Evolutionary conservation across 2,888 invertebrate species (phyloP), one percentile per base, ranked within the genome.

Genomic region (Andrena flavipes): DNA sequence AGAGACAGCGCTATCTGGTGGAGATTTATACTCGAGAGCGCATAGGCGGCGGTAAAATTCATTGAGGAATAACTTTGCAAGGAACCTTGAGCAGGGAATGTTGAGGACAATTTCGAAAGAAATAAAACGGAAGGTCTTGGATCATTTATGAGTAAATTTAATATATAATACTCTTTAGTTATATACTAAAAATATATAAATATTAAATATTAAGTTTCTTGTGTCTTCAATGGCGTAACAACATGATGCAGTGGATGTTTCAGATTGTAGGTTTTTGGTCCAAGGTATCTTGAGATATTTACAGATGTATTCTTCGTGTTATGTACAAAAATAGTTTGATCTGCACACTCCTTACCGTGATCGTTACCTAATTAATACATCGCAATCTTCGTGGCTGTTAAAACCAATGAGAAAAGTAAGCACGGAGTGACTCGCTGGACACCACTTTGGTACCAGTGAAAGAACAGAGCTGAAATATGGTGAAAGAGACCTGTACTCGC

Each of bases 381-480:
- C 2, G 56, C 51, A 30, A 69, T n/a, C 20, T 62, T 68, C 1
- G 42, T 49, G 62, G 10, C 56, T 20, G 70, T 29, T 35, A 87
- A 13, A 26, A 76, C 6, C 59, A 87, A 0, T 60, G 74, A 16
- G 5, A 87, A 33, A n/a, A 72, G 54, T 60, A 64, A 59, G 54
- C 70, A 64, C 7, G 71, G 64, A 13, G 62, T 62, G 8, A 74
- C 64, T 33, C 51, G 69, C 20, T 26, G 71, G 2, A 72, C 81
- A n/a, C 65, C 65, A 64, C 67, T 88, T 76, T 85, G 87, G 62
- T 93, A 92, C 94, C 93, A 94, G 71, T 93, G 93, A 35, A 93
- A 92, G 77, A 94, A 94, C 6, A 94, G 85, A 33, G 92, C 94
- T 94, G 92, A 89, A 93, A 93, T 85, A 87, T 87, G 49, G 69